Evolutionary conservation across 2,797 vertebrate species (phyloP).

Genomic region (Merluccius polli): DNA sequence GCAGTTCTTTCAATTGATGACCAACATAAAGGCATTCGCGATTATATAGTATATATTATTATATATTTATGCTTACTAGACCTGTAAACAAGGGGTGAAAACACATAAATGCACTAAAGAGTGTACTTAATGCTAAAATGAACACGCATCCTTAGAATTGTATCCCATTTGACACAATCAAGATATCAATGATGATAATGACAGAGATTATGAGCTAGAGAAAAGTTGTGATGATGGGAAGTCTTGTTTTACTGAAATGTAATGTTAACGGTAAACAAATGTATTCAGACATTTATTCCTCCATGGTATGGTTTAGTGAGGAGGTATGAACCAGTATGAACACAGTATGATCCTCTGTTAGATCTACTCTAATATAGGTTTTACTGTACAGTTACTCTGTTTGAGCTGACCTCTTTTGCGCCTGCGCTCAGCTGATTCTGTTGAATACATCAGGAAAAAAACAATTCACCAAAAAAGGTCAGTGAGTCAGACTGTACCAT

Average conservation of each 20-base stretch:
- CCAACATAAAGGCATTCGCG: not conserved
- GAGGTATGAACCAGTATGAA: conserved; percentile 2
- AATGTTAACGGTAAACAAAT: conserved; percentile 29
- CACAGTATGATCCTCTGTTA: conserved; percentile 23
- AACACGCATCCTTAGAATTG: not conserved
- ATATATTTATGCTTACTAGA: not conserved
- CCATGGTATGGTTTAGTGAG: conserved; percentile 10
- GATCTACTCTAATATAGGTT: conserved; percentile 6
- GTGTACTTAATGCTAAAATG: not conserved
- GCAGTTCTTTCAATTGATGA: not conserved
- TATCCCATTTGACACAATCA: not conserved
- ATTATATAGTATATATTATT: not conserved
- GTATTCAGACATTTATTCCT: conserved; percentile 32
- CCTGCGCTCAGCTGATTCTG: conserved; percentile 52
- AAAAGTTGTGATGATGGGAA: not conserved
- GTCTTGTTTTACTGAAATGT: not conserved
- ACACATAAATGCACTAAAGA: not conserved
- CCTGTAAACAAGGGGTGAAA: not conserved
- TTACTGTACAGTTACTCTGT: conserved; percentile 18
- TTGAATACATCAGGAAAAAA: conserved; percentile 37
- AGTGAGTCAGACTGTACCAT: not conserved
- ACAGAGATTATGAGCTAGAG: not conserved
- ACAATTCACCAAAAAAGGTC: not conserved
- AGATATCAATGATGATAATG: not conserved
- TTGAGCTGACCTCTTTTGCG: conserved; percentile 57